Conservation (phyloP, 1,140 invertebrate genomes). For the Caenorhabditis brenneri region DNA sequence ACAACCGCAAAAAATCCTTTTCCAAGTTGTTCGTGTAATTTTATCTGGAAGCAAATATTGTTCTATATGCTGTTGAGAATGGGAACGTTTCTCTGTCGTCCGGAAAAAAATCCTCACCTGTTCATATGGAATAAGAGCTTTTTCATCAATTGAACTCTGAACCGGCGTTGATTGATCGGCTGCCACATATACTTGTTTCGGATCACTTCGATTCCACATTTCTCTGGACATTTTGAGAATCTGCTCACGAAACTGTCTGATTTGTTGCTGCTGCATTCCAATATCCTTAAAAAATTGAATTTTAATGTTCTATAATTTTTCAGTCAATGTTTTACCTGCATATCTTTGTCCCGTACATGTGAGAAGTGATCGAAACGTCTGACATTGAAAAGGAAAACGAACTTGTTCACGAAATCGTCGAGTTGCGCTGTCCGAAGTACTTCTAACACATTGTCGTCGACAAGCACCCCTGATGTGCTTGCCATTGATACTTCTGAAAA, state of each 20-base stretch:
- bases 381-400: conserved; percentile 2
- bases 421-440: not conserved
- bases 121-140: not conserved
- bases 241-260: too few species aligned
- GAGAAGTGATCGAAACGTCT: too few species aligned
- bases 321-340: not conserved
- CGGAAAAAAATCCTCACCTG: not conserved
- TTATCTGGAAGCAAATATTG: conserved; percentile 47
- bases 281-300: not conserved
- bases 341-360: too few species aligned
- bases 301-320: not conserved
- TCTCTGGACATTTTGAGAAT: too few species aligned
- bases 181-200: not conserved
- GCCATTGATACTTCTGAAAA: too few species aligned
- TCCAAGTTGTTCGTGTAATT: conserved; percentile 55
- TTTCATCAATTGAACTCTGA: not conserved
- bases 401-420: not conserved
- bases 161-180: not conserved
- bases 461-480: too few species aligned
- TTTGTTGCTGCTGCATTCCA: not conserved
- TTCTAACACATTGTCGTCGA: conserved; percentile 7
- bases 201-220: too few species aligned
- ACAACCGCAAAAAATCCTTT: conserved; percentile 58
- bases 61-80: too few species aligned
- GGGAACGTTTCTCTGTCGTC: too few species aligned